A percentile compares a stretch with the other conserved stretches of the same genome.
Evolutionary conservation across 2,888 invertebrate genomes (phyloP).

Genomic region (Chrysolina oricalcia): DNA sequence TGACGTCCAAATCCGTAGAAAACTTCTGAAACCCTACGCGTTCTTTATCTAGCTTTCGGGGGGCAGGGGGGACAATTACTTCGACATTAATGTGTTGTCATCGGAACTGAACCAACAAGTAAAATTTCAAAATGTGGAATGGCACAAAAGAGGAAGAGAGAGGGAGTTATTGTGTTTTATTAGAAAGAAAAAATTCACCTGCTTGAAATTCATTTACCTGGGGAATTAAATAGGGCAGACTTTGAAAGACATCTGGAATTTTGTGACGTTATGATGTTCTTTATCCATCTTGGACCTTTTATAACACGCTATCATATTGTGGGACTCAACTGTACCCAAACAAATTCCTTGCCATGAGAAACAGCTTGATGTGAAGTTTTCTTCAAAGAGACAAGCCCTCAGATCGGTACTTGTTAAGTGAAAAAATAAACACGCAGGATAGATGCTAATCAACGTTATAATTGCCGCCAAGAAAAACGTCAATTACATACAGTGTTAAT

Average conservation of each 20-base stretch:
- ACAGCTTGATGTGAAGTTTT: slow-evolving; percentile 1
- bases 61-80: too few species aligned
- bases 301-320: background rate
- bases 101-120: too few species aligned
- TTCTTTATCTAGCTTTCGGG: too few species aligned
- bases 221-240: too few species aligned
- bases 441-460: slow-evolving; percentile 19
- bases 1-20: too few species aligned
- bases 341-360: slow-evolving; percentile 10
- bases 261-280: background rate
- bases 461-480: slow-evolving; percentile 25
- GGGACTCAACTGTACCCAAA: background rate
- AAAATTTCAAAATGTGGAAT: too few species aligned
- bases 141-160: too few species aligned
- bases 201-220: too few species aligned
- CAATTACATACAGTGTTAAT: slow-evolving; percentile 23
- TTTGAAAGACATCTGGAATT: background rate
- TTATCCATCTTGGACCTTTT: background rate
- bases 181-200: too few species aligned
- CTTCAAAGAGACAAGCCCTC: slow-evolving; percentile 24
- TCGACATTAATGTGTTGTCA: too few species aligned
- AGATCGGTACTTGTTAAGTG: slow-evolving; percentile 13
- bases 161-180: too few species aligned
- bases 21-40: too few species aligned
- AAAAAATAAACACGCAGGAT: slow-evolving; percentile 19